phyloP scores from a whole-genome alignment of 2,797 vertebrate genomes.

The Trichosurus vulpecula region DNA sequence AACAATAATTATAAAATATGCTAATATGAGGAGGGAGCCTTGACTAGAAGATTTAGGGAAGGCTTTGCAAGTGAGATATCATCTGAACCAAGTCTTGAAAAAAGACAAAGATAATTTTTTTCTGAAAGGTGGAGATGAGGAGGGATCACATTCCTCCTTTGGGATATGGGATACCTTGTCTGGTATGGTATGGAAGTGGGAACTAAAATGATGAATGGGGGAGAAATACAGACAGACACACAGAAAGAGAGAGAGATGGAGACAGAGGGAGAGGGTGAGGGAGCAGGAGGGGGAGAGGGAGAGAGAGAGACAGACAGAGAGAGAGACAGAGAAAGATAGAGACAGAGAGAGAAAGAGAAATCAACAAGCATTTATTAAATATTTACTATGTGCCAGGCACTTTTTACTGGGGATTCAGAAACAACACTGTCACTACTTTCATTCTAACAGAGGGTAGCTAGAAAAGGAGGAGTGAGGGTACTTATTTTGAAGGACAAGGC shows the following conservation, averaged over 20 bases:
- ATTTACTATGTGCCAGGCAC: not conserved
- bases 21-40: not conserved
- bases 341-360: no score
- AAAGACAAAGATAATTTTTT: not conserved
- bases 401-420: not conserved
- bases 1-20: not conserved
- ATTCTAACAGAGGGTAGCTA: not conserved
- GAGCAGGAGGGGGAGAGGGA: not conserved
- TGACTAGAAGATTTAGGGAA: not conserved
- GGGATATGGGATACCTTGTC: not conserved
- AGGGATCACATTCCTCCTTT: not conserved
- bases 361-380: not conserved
- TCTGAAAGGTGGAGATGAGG: not conserved
- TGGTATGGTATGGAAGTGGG: not conserved
- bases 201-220: not conserved
- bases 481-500: not conserved
- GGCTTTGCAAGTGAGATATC: not conserved
- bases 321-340: no score
- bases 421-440: not conserved
- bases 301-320: no score
- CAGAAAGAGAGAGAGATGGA: no score
- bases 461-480: not conserved
- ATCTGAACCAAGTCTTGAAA: not conserved
- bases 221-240: not conserved
- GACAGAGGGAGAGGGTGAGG: no score